Percentiles rank a stretch among this genome's conserved stretches.
Evolutionary conservation across 2,113 vertebrate genomes (phyloP).

Genomic region (Rhynchopsitta pachyrhyncha): DNA sequence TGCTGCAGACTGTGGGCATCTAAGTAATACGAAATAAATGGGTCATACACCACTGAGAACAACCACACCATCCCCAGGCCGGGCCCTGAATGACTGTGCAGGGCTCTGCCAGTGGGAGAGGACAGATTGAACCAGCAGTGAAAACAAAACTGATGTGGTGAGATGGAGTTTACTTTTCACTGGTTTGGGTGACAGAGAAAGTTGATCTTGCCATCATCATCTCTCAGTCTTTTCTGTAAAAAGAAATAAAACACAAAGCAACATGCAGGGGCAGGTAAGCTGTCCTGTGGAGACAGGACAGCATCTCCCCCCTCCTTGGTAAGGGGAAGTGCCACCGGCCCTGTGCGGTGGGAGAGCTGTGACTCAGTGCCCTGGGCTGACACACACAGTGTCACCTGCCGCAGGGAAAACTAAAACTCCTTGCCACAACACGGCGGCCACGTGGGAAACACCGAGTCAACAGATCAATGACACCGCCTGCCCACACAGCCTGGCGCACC

Average conservation of each 20-base stretch:
- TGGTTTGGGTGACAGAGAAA: slow-evolving; percentile 77
- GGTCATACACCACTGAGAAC: slow-evolving; percentile 74
- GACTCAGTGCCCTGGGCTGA: slow-evolving; percentile 57
- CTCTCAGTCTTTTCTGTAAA: slow-evolving; percentile 6
- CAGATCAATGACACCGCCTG: neutral
- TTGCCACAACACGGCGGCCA: neutral
- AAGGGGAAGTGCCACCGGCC: neutral
- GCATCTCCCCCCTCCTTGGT: fast-evolving
- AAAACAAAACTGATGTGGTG: slow-evolving; percentile 83
- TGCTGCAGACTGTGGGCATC: slow-evolving; percentile 33
- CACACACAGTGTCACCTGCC: slow-evolving; percentile 27
- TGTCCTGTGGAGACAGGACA: fast-evolving
- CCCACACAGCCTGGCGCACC: neutral
- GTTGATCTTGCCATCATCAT: slow-evolving; percentile 57
- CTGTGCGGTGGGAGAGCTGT: neutral
- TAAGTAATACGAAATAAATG: slow-evolving; percentile 75
- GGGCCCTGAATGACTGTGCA: slow-evolving; percentile 76
- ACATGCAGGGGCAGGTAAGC: neutral
- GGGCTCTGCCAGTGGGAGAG: slow-evolving; percentile 63
- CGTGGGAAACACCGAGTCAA: slow-evolving; percentile 1
- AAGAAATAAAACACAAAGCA: neutral
- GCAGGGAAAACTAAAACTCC: neutral
- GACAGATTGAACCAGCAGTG: slow-evolving; percentile 68
- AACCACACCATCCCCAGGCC: slow-evolving; percentile 80
- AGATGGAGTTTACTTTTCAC: slow-evolving; percentile 80